Evolutionary conservation across 1,140 invertebrate species (phyloP).

Genomic region (Magallana gigas): DNA sequence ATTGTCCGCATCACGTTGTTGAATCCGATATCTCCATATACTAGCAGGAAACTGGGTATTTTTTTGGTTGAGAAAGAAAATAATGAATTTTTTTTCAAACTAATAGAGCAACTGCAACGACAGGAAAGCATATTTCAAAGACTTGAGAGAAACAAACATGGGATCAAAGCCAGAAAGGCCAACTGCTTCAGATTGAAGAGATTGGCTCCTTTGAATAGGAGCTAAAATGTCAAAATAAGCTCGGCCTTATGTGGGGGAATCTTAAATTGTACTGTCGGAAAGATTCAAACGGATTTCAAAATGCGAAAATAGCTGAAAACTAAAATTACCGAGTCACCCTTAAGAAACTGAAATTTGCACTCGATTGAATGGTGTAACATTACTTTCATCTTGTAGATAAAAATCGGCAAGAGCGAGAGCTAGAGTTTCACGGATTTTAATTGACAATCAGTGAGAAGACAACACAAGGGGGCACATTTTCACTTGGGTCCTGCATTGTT

Average conservation of each 20-base stretch:
- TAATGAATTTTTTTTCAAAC: constrained; percentile 15
- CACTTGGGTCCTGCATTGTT: constrained; percentile 23
- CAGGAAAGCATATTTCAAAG: constrained; percentile 20
- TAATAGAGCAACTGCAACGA: background rate
- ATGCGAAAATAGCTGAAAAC: constrained; percentile 32
- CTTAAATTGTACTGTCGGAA: constrained; percentile 12
- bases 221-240: constrained; percentile 8
- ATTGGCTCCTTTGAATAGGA: constrained; percentile 13
- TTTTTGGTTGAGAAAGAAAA: background rate
- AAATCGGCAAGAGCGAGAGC: constrained; percentile 1
- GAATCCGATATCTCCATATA: constrained; percentile 12
- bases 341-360: constrained; percentile 28
- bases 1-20: constrained; percentile 17
- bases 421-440: constrained; percentile 13
- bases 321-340: constrained; percentile 27
- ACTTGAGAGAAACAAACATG: background rate
- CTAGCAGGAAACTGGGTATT: background rate
- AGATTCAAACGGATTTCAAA: constrained; percentile 34
- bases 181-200: constrained; percentile 4
- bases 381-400: constrained; percentile 26
- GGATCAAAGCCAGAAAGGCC: constrained; percentile 17
- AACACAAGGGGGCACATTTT: constrained; percentile 20
- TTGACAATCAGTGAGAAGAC: constrained; percentile 26
- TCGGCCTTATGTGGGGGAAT: constrained; percentile 27
- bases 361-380: constrained; percentile 19